Conservation (phyloP, 2,888 invertebrate species). For the Sesia apiformis region DNA sequence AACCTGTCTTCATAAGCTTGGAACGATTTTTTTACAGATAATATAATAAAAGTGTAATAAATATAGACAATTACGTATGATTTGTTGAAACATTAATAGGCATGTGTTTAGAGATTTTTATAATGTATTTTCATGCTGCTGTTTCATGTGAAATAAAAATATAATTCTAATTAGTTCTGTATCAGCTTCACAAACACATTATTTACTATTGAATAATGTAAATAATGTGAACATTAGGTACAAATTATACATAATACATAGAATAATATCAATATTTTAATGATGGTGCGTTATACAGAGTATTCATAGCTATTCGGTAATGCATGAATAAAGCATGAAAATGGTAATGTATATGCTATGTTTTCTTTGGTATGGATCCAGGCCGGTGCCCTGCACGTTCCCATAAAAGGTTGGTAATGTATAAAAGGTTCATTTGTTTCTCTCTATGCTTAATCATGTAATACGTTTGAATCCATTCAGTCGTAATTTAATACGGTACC, state of each 20-base stretch:
- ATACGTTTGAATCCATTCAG: slow-evolving; percentile 12
- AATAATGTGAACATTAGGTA: not conserved
- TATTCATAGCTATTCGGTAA: slow-evolving; percentile 15
- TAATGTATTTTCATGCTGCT: too few relatives aligned
- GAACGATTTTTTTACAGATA: too few relatives aligned
- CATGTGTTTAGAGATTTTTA: too few relatives aligned
- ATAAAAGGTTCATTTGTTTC: not conserved
- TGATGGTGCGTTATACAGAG: not conserved
- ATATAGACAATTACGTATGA: too few relatives aligned
- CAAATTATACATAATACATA: not conserved
- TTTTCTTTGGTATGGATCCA: slow-evolving; percentile 8
- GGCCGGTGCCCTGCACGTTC: slow-evolving; percentile 2
- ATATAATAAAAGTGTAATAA: too few relatives aligned
- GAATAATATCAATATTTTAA: not conserved
- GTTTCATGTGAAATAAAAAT: too few relatives aligned
- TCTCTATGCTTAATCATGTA: not conserved
- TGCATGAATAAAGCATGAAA: slow-evolving; percentile 16
- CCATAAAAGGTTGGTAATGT: too few relatives aligned
- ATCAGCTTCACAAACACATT: not conserved
- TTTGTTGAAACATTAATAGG: too few relatives aligned
- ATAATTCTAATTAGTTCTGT: too few relatives aligned
- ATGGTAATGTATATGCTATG: slow-evolving; percentile 13
- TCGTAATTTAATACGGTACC: slow-evolving; percentile 12
- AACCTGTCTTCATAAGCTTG: too few relatives aligned
- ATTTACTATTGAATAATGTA: not conserved